Percentiles rank a stretch among this genome's conserved stretches.
Evolutionary conservation across 1,140 invertebrate species (phyloP).

Genomic region (Fragariocoptes setiger): DNA sequence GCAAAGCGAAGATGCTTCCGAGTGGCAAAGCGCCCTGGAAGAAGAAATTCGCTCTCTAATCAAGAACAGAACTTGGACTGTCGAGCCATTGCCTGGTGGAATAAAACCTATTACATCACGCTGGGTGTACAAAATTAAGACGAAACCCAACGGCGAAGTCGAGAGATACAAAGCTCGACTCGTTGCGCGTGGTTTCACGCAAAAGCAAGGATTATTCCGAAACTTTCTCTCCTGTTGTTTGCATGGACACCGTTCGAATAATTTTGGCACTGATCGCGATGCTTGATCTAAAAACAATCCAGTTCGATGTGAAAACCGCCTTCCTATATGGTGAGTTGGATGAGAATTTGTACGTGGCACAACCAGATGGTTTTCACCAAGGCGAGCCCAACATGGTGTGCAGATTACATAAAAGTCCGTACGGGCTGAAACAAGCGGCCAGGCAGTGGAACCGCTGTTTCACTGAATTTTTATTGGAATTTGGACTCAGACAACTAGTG

Average conservation of each 20-base stretch:
- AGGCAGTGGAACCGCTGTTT: slow-evolving; percentile 15
- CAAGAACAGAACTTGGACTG: slow-evolving; percentile 15
- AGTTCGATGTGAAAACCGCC: slow-evolving; percentile 15
- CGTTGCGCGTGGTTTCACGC: slow-evolving; percentile 14
- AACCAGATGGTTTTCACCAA: slow-evolving; percentile 16
- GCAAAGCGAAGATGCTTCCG: slow-evolving; percentile 9
- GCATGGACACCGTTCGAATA: slow-evolving; percentile 13
- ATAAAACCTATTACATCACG: slow-evolving; percentile 12
- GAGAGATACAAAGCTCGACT: slow-evolving; percentile 17
- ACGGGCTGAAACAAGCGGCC: slow-evolving; percentile 15
- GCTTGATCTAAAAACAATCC: slow-evolving; percentile 13
- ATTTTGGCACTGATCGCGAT: slow-evolving; percentile 15
- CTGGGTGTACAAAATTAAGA: slow-evolving; percentile 16
- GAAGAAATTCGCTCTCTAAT: slow-evolving; percentile 15
- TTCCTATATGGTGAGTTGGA: slow-evolving; percentile 17
- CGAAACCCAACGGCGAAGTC: slow-evolving; percentile 2
- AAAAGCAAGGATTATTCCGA: slow-evolving; percentile 13
- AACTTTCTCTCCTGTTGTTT: slow-evolving; percentile 12
- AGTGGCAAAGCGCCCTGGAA: slow-evolving; percentile 16
- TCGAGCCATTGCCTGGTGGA: slow-evolving; percentile 11
- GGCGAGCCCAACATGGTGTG: slow-evolving; percentile 9
- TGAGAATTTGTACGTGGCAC: slow-evolving; percentile 18
- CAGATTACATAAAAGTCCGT: slow-evolving; percentile 14
- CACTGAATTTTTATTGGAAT: not conserved
- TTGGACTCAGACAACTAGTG: not conserved